Base-by-base conservation (phyloP, 2,888 invertebrate genomes). In the Diachrysia chrysitis region DNA sequence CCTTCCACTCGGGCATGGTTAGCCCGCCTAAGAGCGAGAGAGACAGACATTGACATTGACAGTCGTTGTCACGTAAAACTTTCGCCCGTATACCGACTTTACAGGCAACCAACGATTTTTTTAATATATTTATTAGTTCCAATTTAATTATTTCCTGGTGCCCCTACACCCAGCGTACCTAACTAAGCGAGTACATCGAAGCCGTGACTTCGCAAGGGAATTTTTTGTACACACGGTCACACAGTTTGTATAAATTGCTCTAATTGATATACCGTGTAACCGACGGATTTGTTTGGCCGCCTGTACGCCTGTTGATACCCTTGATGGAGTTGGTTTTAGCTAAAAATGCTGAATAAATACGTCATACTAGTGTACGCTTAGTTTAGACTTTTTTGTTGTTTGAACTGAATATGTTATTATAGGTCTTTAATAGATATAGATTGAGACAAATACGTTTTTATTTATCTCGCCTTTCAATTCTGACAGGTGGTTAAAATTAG, bases 201-300 rank as follows among this genome's bases (percentile, higher is more conserved):
- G 61, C 58, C 81, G 82, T 82, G 81, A 76, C 80, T 62, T 62
- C 64, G 80, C 81, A 82, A 82, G 67, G 59, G 60, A 77, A 19
- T 73, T 81, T 81, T 81, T 82, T 42, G 70, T 70, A 57, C 59
- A 37, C 35, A 66, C 63, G 55, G 21, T 69, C 63, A 63, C 54
- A 72, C 64, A 68, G 56, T 42, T 53, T 69, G 66, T 66, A 66
- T 67, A 77, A 69, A 71, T 61, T 58, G 62, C 46, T 71, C 62
- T 71, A 79, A 82, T 82, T 82, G 72, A 77, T 66, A 68, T 71
- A 60, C 71, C 56, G 66, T 66, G 68, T 67, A 62, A 42, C 53
- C 48, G 55, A 60, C 60, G 66, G 69, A 66, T 73, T 78, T 69
- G 67, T 77, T 73, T 65, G 61, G 51, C 64, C 12, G 78, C 55